Conservation (phyloP, 2,113 vertebrate genomes). For the Percopsis transmontana region DNA sequence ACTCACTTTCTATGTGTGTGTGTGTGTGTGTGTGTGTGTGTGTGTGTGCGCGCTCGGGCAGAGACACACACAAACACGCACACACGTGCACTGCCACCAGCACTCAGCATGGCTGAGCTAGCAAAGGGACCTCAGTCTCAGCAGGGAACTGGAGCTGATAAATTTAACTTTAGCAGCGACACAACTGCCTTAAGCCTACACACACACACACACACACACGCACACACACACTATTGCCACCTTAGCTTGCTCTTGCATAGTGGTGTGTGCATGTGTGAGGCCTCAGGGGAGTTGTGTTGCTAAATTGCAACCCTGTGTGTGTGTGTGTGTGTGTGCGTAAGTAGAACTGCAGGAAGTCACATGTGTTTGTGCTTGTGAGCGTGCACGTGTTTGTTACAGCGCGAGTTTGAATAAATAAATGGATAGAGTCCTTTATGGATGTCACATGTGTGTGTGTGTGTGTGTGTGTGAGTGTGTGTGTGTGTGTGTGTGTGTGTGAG, state of each 20-base stretch:
- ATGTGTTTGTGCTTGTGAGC: too few species aligned
- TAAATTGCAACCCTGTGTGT: too few species aligned
- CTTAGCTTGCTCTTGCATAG: too few species aligned
- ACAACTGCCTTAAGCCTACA: constrained; percentile 19
- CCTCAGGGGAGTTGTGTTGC: too few species aligned
- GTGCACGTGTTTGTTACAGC: too few species aligned
- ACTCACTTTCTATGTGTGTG: too few species aligned
- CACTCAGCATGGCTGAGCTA: constrained; percentile 26
- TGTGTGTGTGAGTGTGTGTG: neutral
- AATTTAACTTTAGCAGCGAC: constrained; percentile 37
- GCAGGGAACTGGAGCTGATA: constrained; percentile 39
- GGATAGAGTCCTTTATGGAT: neutral
- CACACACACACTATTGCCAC: neutral
- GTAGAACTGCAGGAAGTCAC: too few species aligned
- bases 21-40: neutral
- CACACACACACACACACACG: neutral
- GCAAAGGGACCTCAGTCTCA: constrained; percentile 25
- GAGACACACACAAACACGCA: neutral
- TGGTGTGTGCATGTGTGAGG: too few species aligned
- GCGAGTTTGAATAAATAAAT: too few species aligned
- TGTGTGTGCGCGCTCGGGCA: neutral
- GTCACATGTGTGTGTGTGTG: neutral
- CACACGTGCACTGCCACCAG: neutral
- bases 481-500: neutral
- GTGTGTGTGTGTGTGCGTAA: too few species aligned